Base-by-base conservation (phyloP, 2,888 invertebrate genomes). In the Acleris literana region DNA sequence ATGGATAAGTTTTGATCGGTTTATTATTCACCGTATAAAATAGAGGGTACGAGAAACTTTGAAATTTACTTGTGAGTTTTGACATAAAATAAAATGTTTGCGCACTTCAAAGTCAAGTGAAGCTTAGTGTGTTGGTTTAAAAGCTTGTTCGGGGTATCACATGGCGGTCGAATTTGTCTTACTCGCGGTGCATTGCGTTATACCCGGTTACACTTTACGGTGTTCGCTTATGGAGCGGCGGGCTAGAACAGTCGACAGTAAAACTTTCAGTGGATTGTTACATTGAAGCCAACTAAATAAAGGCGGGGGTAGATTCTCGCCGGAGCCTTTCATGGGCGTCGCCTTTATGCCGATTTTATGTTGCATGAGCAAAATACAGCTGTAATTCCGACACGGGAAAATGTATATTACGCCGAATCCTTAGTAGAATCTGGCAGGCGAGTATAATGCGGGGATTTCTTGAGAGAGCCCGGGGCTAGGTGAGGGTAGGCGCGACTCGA, bases 401-500 rank as follows among this genome's bases (percentile, higher is more conserved):
- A 90, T 90, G 86, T 90, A 88, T 90, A 91, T 90, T 88, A 87
- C 86, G 79, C 79, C 77, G 86, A 90, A 89, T 88, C 88, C 88
- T 87, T 83, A 89, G 87, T 80, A 83, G 84, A 86, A 85, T 86
- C 89, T 86, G 88, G 87, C 87, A 88, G 71, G 71, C 71, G 70
- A 71, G 69, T 69, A 70, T 72, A 72, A 87, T 88, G 86, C 86
- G 82, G 82, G 86, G 88, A 87, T 90, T 88, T 89, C 85, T 85
- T 79, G 82, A 85, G 79, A 84, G 83, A 83, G 88, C 92, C 92
- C 69, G 82, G 64, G 90, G 92, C 92, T 88, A 92, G 89, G 89
- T 87, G 84, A 91, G 90, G 90, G 91, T 85, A 88, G 91, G 91
- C 90, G 90, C 86, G 86, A 90, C 82, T 86, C 83, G 84, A 85